A percentile compares a stretch with the other conserved stretches of the same genome.
phyloP scores from a whole-genome alignment of 2,797 vertebrate species.

The Denticeps clupeoides region DNA sequence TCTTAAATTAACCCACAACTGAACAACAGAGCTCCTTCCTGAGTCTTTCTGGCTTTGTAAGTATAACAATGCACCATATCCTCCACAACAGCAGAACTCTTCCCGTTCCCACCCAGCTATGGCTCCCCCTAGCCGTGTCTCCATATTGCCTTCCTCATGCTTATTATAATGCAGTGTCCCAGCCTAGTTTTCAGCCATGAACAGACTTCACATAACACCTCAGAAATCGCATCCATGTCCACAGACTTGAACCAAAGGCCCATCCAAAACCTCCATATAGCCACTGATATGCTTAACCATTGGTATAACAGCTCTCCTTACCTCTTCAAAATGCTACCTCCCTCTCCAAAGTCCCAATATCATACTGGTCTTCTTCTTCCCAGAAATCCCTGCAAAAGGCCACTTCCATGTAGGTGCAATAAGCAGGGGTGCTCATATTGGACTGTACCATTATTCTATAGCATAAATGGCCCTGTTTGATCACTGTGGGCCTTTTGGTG shows the following conservation, averaged over 20 bases:
- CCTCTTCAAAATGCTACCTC: constrained; percentile 41
- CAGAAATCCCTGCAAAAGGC: constrained; percentile 72
- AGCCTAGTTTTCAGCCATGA: constrained; percentile 31
- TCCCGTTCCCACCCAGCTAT: constrained; percentile 37
- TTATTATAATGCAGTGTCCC: constrained; percentile 41
- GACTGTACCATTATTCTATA: constrained; percentile 35
- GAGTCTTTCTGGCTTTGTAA: constrained; percentile 31
- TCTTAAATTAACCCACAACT: constrained; percentile 13
- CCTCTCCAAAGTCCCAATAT: constrained; percentile 45
- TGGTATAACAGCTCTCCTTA: constrained; percentile 47
- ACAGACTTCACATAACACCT: constrained; percentile 36
- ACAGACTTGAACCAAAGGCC: constrained; percentile 19
- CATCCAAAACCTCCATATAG: constrained; percentile 25
- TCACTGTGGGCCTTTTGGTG: constrained; percentile 28
- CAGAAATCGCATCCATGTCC: constrained; percentile 29
- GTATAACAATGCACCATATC: constrained; percentile 21
- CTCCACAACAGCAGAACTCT: constrained; percentile 17
- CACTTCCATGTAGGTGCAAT: constrained; percentile 64
- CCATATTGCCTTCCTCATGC: constrained; percentile 56
- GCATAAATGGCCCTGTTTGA: constrained; percentile 23
- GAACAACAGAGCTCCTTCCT: constrained; percentile 28
- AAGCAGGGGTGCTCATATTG: constrained; percentile 62
- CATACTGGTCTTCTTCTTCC: constrained; percentile 68
- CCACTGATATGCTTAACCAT: constrained; percentile 22
- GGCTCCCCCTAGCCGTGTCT: constrained; percentile 65